phyloP scores from a whole-genome alignment of 2,113 vertebrate genomes.

The Callopanchax toddi region DNA sequence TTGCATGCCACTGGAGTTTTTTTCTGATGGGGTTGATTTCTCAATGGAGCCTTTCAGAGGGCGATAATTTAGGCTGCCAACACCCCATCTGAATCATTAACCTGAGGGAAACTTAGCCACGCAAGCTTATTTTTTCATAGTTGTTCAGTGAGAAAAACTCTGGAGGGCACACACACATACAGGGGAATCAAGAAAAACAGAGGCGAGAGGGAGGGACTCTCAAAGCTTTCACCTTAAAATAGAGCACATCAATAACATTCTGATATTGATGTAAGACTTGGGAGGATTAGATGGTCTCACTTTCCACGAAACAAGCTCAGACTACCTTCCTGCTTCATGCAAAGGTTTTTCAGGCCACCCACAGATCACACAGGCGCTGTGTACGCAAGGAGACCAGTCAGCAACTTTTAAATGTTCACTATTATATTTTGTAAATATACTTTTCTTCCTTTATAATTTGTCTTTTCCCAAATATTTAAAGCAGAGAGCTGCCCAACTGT shows the following conservation, averaged over 20 bases:
- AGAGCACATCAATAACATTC: slow-evolving; percentile 72
- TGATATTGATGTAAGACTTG: slow-evolving; percentile 69
- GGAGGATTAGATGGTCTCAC: slow-evolving; percentile 61
- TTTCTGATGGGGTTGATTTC: neutral
- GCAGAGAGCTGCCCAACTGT: slow-evolving; percentile 13
- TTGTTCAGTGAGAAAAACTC: slow-evolving; percentile 40
- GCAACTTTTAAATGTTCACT: slow-evolving; percentile 36
- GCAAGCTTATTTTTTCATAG: slow-evolving; percentile 48
- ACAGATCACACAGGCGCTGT: slow-evolving; percentile 58
- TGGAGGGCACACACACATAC: slow-evolving; percentile 29
- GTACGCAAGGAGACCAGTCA: slow-evolving; percentile 50
- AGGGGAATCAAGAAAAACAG: neutral
- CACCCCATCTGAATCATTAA: slow-evolving; percentile 72
- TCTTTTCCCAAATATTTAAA: neutral
- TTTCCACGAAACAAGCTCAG: slow-evolving; percentile 58
- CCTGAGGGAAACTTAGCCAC: slow-evolving; percentile 47
- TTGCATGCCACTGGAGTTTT: neutral
- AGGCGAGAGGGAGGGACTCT: slow-evolving; percentile 25
- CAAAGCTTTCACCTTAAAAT: slow-evolving; percentile 69
- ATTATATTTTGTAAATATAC: neutral
- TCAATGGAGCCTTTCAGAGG: slow-evolving; percentile 68
- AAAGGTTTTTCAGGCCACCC: slow-evolving; percentile 67
- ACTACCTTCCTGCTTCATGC: slow-evolving; percentile 41
- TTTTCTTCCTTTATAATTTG: neutral
- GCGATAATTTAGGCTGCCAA: slow-evolving; percentile 69